Base-by-base conservation (phyloP, 1,140 invertebrate genomes). In the Rhyzopertha dominica region DNA sequence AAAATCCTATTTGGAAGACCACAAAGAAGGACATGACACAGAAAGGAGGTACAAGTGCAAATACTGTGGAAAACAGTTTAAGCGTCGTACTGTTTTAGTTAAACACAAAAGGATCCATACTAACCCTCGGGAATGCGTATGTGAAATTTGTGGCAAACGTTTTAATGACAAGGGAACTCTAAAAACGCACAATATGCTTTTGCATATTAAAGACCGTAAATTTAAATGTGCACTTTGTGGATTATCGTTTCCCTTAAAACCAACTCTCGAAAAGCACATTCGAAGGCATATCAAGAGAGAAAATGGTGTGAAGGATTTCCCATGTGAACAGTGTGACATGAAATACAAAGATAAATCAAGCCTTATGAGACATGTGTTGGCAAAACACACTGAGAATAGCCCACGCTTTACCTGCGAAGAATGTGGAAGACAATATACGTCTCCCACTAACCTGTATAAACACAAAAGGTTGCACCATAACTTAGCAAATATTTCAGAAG, bases 21-120 rank as follows among this genome's bases (percentile, higher is more conserved):
- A 62, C 24, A 48, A 38, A 22, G 46, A 51, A 23, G 30, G 31
- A 13, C 73, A 76, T 34, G 69, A 69, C 1, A 65, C 68, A 1
- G 72, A 74, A 46, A 67, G 69, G 24, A 71, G 71, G 1, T 75
- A 67, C 49, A 56, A 69, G n/a, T 78, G 75, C 50, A 62, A 72
- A 42, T 51, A 71, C 8, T 78, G 75, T 56, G 69, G 68, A 1
- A 75, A 73, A 49, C 52, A 64, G 5, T 77, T 77, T 49, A 69
- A 69, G 19, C 68, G 73, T 24, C 68, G 70, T 35, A 68, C 66
- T 4, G 67, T 67, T 4, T 54, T 73, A 0, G 66, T 63, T 30
- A 66, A 67, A 12, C 72, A 74, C 39, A 66, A 63, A 51, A 56
- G 61, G 3, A 64, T 66, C 3, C 73, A 75, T 42, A 65, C 63